A percentile compares a stretch with the other conserved stretches of the same genome.
phyloP scores from a whole-genome alignment of 2,888 invertebrate genomes.

The Ariolimax columbianus region DNA sequence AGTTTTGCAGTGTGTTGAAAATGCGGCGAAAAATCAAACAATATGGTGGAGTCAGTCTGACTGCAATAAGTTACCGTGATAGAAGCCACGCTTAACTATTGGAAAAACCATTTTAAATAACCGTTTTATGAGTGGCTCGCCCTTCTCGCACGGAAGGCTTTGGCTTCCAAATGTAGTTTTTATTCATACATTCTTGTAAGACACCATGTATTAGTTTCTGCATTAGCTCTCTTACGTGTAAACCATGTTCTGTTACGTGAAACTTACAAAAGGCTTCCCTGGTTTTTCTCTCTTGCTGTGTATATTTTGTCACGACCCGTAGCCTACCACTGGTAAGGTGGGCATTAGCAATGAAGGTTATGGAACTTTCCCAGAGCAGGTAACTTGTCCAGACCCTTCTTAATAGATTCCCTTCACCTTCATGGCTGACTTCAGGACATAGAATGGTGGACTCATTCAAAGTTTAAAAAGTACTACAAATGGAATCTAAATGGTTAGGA shows the following conservation, averaged over 20 bases:
- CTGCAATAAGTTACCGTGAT: no score
- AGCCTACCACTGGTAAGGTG: constrained; percentile 48
- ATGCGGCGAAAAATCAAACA: no score
- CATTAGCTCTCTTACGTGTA: background rate
- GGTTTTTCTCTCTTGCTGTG: constrained; percentile 21
- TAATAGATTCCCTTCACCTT: constrained; percentile 11
- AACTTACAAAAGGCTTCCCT: background rate
- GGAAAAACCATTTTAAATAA: no score
- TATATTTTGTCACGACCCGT: background rate
- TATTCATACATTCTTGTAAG: background rate
- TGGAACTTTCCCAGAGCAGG: constrained; percentile 50
- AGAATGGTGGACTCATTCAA: constrained; percentile 36
- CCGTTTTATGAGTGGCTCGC: no score
- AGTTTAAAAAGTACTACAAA: background rate
- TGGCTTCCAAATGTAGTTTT: background rate
- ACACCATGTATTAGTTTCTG: background rate
- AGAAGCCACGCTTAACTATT: no score
- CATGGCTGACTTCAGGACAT: background rate
- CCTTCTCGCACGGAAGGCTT: no score
- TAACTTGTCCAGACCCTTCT: constrained; percentile 33
- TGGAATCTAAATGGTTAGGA: background rate
- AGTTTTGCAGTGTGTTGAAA: no score
- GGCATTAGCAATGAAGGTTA: constrained; percentile 51
- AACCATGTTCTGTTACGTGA: background rate
- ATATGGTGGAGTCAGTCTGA: no score